Conservation (phyloP, 2,888 invertebrate species). For the Caenorhabditis panamensis region DNA sequence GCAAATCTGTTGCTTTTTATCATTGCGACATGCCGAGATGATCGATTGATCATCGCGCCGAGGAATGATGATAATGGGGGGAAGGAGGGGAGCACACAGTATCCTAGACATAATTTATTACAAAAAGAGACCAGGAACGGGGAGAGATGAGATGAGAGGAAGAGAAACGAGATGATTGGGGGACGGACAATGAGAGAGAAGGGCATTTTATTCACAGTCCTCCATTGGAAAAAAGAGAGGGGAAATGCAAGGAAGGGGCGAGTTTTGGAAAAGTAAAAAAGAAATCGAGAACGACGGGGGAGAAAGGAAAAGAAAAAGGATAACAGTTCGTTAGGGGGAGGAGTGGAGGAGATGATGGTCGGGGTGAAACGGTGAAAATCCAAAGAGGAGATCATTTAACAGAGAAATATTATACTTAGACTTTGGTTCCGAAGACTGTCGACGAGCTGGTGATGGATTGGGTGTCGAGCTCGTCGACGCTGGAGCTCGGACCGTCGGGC, state of each 20-base stretch:
- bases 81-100: neutral
- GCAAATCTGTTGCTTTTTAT: conserved; percentile 44
- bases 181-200: no score
- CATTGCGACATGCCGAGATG: conserved; percentile 44
- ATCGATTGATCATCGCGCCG: conserved; percentile 47
- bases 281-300: neutral
- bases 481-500: neutral
- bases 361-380: no score
- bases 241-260: conserved; percentile 3
- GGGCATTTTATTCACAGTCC: conserved; percentile 38
- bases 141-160: conserved; percentile 5
- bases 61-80: conserved; percentile 5
- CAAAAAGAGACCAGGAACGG: conserved; percentile 27
- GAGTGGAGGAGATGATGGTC: no score
- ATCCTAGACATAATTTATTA: conserved; percentile 46
- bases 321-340: neutral
- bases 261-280: conserved; percentile 2
- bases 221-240: neutral
- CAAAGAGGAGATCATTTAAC: conserved; percentile 29
- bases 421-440: conserved; percentile 31
- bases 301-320: neutral
- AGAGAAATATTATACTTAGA: conserved; percentile 32
- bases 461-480: conserved; percentile 22
- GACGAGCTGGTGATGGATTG: conserved; percentile 33
- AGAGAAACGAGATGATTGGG: conserved; percentile 1